Evolutionary conservation across 2,888 invertebrate genomes (phyloP).

Genomic region (Cephus runcator): DNA sequence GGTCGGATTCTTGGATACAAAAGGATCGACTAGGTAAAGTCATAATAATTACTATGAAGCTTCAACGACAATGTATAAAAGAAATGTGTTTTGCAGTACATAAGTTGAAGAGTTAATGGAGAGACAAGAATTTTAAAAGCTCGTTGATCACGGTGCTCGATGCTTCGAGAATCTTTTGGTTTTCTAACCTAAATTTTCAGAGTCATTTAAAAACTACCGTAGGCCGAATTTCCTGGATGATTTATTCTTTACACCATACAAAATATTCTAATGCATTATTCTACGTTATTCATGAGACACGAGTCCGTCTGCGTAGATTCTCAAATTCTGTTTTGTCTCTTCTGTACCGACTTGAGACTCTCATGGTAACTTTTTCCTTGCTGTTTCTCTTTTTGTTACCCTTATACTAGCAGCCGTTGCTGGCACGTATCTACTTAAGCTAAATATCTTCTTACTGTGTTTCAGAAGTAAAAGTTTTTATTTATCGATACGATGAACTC

Average conservation of each 20-base stretch:
- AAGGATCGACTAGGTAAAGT: too few relatives aligned
- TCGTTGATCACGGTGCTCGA: neutral
- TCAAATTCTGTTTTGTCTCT: slow-evolving; percentile 21
- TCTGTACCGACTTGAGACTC: neutral
- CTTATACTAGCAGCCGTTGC: neutral
- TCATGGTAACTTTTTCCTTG: slow-evolving; percentile 3
- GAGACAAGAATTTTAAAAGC: neutral
- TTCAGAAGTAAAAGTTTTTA: too few relatives aligned
- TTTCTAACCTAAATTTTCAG: neutral
- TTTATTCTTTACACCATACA: slow-evolving; percentile 35
- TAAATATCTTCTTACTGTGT: too few relatives aligned
- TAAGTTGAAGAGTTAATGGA: neutral
- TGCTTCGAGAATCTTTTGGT: neutral
- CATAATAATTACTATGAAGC: too few relatives aligned
- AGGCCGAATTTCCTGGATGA: neutral
- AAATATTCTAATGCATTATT: slow-evolving; percentile 46
- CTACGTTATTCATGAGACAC: slow-evolving; percentile 48
- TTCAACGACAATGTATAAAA: too few relatives aligned
- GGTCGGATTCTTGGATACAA: too few relatives aligned
- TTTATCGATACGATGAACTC: too few relatives aligned
- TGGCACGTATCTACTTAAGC: too few relatives aligned
- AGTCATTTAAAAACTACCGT: neutral
- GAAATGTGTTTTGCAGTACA: neutral
- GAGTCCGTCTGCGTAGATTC: slow-evolving; percentile 4
- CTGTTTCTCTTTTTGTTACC: neutral